phyloP scores from a whole-genome alignment of 2,888 invertebrate species.

The Sphecodes monilicornis region DNA sequence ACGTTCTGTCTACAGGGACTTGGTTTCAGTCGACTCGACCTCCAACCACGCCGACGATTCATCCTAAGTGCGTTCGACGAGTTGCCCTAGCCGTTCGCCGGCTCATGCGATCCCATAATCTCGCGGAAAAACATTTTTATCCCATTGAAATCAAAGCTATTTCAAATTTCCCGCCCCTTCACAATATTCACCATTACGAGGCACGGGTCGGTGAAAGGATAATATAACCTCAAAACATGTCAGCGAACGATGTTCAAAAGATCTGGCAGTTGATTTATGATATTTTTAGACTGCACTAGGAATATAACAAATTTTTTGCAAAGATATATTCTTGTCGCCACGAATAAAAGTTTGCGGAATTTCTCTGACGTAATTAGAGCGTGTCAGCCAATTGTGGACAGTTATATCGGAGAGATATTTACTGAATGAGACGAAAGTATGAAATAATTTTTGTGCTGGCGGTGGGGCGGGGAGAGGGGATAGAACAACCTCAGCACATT shows the following conservation, averaged over 20 bases:
- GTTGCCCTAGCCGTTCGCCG: constrained; percentile 5
- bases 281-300: neutral
- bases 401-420: neutral
- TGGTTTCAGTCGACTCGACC: constrained; percentile 36
- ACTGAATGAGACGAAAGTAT: constrained; percentile 11
- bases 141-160: neutral
- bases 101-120: neutral
- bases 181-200: neutral
- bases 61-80: constrained; percentile 33
- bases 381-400: neutral
- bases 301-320: neutral
- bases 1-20: constrained; percentile 37
- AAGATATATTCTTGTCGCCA: neutral
- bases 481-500: constrained; percentile 71
- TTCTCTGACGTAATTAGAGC: constrained; percentile 4
- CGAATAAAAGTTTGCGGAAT: neutral
- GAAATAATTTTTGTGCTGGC: neutral
- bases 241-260: neutral
- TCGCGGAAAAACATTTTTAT: neutral
- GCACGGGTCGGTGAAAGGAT: neutral
- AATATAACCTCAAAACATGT: neutral
- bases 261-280: neutral
- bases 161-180: neutral
- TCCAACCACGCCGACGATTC: constrained; percentile 29
- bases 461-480: neutral